Base-by-base conservation (phyloP, 2,888 invertebrate species). In the Macrophya alboannulata region DNA sequence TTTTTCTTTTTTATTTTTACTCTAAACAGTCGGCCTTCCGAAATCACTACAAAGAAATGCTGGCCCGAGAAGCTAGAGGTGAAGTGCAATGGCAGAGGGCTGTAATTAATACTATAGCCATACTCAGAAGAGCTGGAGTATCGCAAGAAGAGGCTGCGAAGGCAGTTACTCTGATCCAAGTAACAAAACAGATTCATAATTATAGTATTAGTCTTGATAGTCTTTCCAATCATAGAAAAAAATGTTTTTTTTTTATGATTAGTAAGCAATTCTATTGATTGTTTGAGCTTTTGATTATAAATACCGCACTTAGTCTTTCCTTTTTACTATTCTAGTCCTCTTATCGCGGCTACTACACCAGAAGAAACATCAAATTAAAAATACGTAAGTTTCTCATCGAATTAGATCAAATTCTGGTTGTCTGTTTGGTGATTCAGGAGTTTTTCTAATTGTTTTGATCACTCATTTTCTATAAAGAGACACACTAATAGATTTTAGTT, bases 11-110 rank as follows among this genome's bases (percentile, higher is more conserved):
- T 6, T 25, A 21, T 37, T 17, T 68, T 15, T 0, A 25, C 31
- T 68, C 17, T 5, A 17, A 12, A 76, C 77, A 92, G 92, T 86
- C 88, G 17, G 90, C 92, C 5, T 93, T 93, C 85, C 90, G 92
- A 12, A 89, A 89, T 0, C 92, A 93, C 87, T 91, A 90, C 86
- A 89, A 92, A 65, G 89, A 88, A 85, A 90, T 92, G 90, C 72
- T 87, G 9, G 65, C 89, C 55, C 87, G 88, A 43, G 91, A 93
- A 86, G 85, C 89, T n/a, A 87, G 86, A 31, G 92, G 91, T 9
- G 90, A 91, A 85, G 86, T 91, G 76, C 90, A 90, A 45, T 93
- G 93, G 92, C 91, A 92, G 85, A 89, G 88, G 86, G 91, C 92
- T 3, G 88, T 90, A n/a, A 82, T 84, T 9, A 92, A 89, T 25